Conservation (phyloP, 2,797 vertebrate species). For the Hyperoplus lanceolatus region DNA sequence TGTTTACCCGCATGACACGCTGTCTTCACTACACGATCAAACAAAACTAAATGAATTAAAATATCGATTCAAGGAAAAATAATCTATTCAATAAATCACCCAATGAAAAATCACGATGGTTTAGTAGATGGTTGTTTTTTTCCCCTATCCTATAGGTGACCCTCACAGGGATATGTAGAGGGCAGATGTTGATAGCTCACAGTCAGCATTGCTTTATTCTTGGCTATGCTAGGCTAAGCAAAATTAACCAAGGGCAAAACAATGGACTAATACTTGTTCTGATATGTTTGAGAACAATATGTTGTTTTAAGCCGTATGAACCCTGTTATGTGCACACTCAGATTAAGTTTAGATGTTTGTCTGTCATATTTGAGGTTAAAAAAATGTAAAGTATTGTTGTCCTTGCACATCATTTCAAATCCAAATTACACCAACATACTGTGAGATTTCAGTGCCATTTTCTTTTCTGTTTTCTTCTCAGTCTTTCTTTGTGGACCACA, state of each 20-base stretch:
- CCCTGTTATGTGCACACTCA: background rate
- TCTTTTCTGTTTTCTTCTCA: conserved; percentile 61
- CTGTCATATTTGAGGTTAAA: background rate
- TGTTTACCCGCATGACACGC: too few species aligned
- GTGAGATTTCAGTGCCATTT: background rate
- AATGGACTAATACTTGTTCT: background rate
- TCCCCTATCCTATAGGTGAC: background rate
- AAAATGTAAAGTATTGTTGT: background rate
- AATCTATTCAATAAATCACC: too few species aligned
- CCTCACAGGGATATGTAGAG: background rate
- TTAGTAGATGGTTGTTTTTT: too few species aligned
- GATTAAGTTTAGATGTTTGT: too few species aligned
- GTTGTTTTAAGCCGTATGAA: background rate
- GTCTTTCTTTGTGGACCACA: conserved; percentile 99
- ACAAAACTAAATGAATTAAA: too few species aligned
- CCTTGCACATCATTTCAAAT: background rate
- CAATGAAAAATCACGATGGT: too few species aligned
- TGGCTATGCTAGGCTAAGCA: background rate
- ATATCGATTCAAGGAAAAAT: too few species aligned
- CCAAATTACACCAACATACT: background rate
- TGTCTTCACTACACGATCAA: too few species aligned
- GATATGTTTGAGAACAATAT: background rate
- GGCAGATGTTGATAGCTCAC: background rate
- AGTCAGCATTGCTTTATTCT: background rate
- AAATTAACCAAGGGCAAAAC: conserved; percentile 3